Evolutionary conservation across 2,888 invertebrate species (phyloP).

Genomic region (Leptodirus hochenwartii): DNA sequence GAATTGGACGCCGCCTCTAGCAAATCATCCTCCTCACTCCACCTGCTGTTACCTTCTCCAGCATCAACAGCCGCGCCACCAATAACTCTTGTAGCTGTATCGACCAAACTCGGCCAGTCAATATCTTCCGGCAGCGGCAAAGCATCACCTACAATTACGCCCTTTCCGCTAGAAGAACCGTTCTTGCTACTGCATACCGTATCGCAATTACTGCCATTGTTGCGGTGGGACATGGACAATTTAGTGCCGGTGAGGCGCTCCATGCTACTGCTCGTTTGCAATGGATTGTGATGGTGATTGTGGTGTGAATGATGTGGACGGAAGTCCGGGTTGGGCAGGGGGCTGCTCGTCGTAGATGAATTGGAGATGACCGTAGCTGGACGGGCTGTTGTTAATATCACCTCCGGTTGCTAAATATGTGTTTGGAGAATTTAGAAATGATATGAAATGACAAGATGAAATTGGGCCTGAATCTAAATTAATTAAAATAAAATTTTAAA

Average conservation of each 20-base stretch:
- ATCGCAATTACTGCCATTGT: too few species aligned
- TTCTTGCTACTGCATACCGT: not conserved
- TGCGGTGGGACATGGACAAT: not conserved
- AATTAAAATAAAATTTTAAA: too few species aligned
- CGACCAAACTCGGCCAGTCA: constrained; percentile 66
- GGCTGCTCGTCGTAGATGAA: constrained; percentile 37
- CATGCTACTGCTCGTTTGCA: not conserved
- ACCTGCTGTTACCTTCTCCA: constrained; percentile 14
- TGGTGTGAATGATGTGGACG: not conserved
- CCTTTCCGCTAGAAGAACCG: too few species aligned
- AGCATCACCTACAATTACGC: constrained; percentile 22
- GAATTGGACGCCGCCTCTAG: constrained; percentile 25
- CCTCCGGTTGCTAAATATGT: constrained; percentile 37
- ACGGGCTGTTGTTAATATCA: constrained; percentile 43
- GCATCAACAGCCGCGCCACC: constrained; percentile 7
- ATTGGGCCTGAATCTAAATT: too few species aligned
- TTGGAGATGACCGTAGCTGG: constrained; percentile 47
- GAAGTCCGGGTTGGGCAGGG: constrained; percentile 32
- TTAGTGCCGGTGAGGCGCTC: not conserved
- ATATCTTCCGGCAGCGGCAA: constrained; percentile 50
- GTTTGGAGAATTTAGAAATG: too few species aligned
- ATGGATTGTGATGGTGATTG: not conserved
- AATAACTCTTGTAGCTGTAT: constrained; percentile 50
- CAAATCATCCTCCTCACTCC: constrained; percentile 26
- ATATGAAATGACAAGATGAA: too few species aligned